phyloP scores from a whole-genome alignment of 2,797 vertebrate genomes.

The Hydrolagus colliei region DNA sequence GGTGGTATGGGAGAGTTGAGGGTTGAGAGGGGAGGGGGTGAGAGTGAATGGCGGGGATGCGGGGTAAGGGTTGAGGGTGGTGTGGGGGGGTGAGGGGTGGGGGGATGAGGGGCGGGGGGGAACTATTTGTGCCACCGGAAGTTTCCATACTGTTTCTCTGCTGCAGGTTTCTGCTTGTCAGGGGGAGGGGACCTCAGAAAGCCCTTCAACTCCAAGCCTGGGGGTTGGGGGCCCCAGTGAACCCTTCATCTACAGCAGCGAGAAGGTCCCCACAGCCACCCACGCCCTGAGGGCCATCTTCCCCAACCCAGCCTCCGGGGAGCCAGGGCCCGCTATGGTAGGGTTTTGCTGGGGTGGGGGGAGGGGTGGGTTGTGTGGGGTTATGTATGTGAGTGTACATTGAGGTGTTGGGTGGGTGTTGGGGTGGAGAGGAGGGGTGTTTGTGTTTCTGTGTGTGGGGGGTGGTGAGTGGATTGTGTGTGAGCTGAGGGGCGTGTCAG shows the following conservation, averaged over 20 bases:
- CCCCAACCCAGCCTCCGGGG: conserved; percentile 58
- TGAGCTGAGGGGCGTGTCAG: too few species aligned
- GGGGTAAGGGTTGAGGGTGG: too few species aligned
- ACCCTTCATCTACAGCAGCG: conserved; percentile 50
- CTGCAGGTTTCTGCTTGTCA: neutral
- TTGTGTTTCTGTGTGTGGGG: too few species aligned
- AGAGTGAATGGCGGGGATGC: neutral
- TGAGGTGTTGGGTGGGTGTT: too few species aligned
- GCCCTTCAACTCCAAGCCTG: conserved; percentile 46
- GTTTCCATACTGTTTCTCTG: neutral
- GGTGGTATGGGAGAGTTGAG: too few species aligned
- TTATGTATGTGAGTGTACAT: too few species aligned
- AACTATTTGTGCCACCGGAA: neutral
- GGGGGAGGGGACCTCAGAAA: conserved; percentile 46
- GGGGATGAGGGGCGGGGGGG: too few species aligned
- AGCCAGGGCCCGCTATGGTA: conserved; percentile 66
- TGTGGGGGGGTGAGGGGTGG: neutral
- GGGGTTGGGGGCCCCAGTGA: conserved; percentile 40
- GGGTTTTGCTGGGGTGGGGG: too few species aligned
- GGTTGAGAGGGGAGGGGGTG: too few species aligned
- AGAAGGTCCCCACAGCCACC: conserved; percentile 70
- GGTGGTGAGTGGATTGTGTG: too few species aligned
- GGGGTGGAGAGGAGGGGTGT: too few species aligned
- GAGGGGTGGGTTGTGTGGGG: too few species aligned
- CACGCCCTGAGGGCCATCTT: conserved; percentile 82